Evolutionary conservation across 2,888 invertebrate species (phyloP), one percentile per base, ranked within the genome.

Genomic region (Orgyia antiqua): DNA sequence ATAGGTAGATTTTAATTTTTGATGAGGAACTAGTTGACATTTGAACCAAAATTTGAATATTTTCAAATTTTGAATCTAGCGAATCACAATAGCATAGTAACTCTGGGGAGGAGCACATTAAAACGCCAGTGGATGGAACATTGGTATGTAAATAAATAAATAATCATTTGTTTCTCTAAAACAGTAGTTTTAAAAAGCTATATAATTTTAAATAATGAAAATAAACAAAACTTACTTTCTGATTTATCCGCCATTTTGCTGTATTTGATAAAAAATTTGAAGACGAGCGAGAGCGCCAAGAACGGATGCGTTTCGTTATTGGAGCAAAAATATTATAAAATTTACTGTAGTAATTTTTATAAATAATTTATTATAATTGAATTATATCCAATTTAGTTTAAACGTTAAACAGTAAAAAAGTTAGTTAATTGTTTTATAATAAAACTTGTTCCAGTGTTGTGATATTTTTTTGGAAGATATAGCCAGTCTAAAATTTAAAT

Each of bases 201-300:
- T 64, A 70, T 59, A 33, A 31, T 23, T 29, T 10, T 29, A 28
- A 4, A 33, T 23, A 35, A 10, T 34, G 24, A 55, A 36, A 73
- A 63, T 65, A 78, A 82, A 80, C 66, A 82, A 82, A 87, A 90
- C 91, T 91, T 88, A 92, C 92, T 91, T 91, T 92, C 90, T 88
- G 91, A 89, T 89, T 89, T 88, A 88, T 92, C 91, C 90, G 92
- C 92, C 92, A 93, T 93, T 87, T 92, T 92, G 91, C 89, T 88
- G 86, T 42, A 54, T 71, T 31, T 59, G 63, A 71, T 70, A 59
- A 65, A 52, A 13, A 30, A 65, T 74, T 75, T 72, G 66, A 75
- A 76, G 71, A 71, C 49, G 68, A 42, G 66, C 49, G 68, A 42
- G 66, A 79, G 78, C 79, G 83, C 80, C 80, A 82, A 82, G 65